Percentiles rank a stretch among this genome's conserved stretches.
Evolutionary conservation across 2,797 vertebrate genomes (phyloP).

Genomic region (Champsocephalus gunnari): DNA sequence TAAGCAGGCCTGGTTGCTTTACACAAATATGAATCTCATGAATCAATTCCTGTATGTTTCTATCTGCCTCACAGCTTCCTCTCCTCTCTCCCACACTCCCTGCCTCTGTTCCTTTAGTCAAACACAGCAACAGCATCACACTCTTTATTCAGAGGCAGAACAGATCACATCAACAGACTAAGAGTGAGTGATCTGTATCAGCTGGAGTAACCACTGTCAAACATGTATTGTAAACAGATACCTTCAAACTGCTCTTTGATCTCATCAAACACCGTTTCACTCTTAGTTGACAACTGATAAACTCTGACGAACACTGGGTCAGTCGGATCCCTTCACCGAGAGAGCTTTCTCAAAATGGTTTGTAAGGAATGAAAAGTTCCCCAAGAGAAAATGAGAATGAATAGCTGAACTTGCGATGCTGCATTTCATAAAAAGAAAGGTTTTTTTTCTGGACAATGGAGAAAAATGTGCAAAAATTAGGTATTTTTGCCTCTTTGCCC

Average conservation of each 20-base stretch:
- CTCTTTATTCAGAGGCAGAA: background rate
- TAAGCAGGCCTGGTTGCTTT: conserved; percentile 7
- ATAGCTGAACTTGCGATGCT: background rate
- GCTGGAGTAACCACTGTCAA: background rate
- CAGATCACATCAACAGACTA: background rate
- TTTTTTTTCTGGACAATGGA: background rate
- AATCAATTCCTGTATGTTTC: conserved; percentile 16
- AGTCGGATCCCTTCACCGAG: background rate
- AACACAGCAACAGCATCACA: background rate
- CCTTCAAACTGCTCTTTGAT: background rate
- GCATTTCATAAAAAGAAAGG: background rate
- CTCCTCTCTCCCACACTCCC: background rate
- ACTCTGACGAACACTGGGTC: conserved; percentile 2
- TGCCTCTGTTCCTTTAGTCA: background rate
- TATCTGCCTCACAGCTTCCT: conserved; percentile 10
- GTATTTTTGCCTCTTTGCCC: background rate
- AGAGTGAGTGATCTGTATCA: background rate
- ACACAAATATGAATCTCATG: conserved; percentile 22
- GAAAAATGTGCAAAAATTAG: background rate
- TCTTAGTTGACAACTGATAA: background rate
- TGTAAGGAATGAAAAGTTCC: background rate
- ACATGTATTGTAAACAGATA: background rate
- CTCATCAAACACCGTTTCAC: background rate
- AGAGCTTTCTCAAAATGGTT: background rate
- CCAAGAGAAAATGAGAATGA: background rate